Evolutionary conservation across 2,113 vertebrate genomes (phyloP), one percentile per base, ranked within the genome.

Genomic region (Todiramphus chloris): DNA sequence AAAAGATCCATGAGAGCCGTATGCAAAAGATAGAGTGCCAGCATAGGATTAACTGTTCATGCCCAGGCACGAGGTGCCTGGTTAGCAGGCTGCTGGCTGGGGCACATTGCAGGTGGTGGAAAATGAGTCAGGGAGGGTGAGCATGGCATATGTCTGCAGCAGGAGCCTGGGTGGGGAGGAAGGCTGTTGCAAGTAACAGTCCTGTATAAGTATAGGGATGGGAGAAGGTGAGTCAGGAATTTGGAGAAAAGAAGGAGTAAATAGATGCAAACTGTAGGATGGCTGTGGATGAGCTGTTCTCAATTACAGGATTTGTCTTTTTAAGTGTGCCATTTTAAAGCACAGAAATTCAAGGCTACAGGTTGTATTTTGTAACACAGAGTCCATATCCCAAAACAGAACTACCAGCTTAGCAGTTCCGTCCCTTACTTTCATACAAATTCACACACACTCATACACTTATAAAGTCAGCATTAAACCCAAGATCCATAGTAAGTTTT

Each of bases 371-470:
- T 64, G 50, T 63, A 94, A 88, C 1, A 9, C 75, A 51, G 58
- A 91, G 76, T 83, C 87, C 81, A 90, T 94, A 91, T 27, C 92
- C 79, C 48, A 60, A 93, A 94, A 78, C 64, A 83, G 87, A 93
- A 92, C 39, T 7, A 87, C 33, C 25, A 80, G 83, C 77, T 80
- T 89, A 95, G 77, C 70, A 86, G 85, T 82, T 94, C 67, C 60
- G 39, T 62, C 72, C 88, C 92, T 83, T 92, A 73, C 83, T 94
- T 90, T 92, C 78, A 90, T 94, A 93, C 64, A 95, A 83, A 93
- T 93, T 83, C 75, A 90, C 70, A 80, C 46, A 69, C 43, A 31
- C 70, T 91, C 68, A 51, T 60, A 81, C 0, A 3, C 60, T 39
- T 77, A 70, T 27, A 55, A 93, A 93, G 64, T 68, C 80, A 89